Evolutionary conservation across 2,888 invertebrate genomes (phyloP), one percentile per base, ranked within the genome.

Genomic region (Spodoptera picta): DNA sequence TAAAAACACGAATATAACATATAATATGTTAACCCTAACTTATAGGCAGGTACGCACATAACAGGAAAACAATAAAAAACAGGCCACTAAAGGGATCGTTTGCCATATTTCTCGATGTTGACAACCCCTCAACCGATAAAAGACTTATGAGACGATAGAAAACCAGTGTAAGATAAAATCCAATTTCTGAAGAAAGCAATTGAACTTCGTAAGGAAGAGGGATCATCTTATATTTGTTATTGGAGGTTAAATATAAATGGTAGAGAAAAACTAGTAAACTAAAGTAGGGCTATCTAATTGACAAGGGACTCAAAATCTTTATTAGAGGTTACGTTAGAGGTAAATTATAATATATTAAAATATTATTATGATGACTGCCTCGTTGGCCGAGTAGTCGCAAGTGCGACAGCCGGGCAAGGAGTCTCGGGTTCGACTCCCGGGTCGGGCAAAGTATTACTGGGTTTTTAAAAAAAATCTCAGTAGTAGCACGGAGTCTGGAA

Each of bases 41-140:
- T 36, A 36, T 36, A 36, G 36, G 36, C 36, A 36, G 36, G 36
- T 36, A 36, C 36, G 36, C 36, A 36, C 7, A 36, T 9, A 36
- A 36, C 36, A 36, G 36, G 36, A 36, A 36, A 36, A 36, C 36
- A 69, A 47, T 12, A 47, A 47, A 47, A 47, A 23, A 47, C 24
- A 23, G 12, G 19, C 12, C 12, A 19, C 23, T 24, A 47, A 11
- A 12, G 49, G 54, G 59, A 65, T 67, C 65, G 67, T 68, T 79
- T 65, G 71, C 75, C 73, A 77, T 80, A 81, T 79, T 80, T 80
- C 53, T 52, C 52, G 12, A 68, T 55, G 66, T 72, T 80, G 77
- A 77, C 82, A 75, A 68, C 49, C 61, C 60, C 70, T 66, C 70
- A 64, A 9, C 73, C 45, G 67, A 62, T 73, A 41, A 12, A 64